phyloP scores from a whole-genome alignment of 2,797 vertebrate genomes.

The Ptychobarbus kaznakovi region DNA sequence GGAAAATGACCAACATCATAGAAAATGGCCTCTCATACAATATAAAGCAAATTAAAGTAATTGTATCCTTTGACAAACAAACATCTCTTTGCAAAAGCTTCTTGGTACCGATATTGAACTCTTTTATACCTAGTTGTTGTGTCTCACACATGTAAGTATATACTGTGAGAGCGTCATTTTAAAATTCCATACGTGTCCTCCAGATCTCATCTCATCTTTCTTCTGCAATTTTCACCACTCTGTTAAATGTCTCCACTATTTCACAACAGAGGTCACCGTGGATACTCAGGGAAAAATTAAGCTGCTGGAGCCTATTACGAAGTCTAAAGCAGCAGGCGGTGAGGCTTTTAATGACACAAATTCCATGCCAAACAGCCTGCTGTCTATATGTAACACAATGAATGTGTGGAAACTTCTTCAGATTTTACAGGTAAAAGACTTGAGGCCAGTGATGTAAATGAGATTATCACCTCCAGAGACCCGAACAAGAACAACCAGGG shows the following conservation, averaged over 20 bases:
- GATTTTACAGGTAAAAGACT: conserved; percentile 45
- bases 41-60: not conserved
- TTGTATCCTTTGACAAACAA: not conserved
- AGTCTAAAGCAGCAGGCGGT: conserved; percentile 45
- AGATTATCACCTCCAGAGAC: conserved; percentile 65
- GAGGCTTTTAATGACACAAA: conserved; percentile 29
- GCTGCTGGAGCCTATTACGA: conserved; percentile 41
- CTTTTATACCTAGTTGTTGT: not conserved
- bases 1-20: not conserved
- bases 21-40: not conserved
- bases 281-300: conserved; percentile 26
- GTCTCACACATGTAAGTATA: not conserved
- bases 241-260: conserved; percentile 59
- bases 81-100: not conserved
- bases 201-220: conserved; percentile 41
- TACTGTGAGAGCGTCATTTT: conserved; percentile 24
- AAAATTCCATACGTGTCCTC: conserved; percentile 49
- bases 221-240: conserved; percentile 56
- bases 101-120: not conserved
- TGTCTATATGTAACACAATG: not conserved
- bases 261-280: conserved; percentile 48
- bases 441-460: conserved; percentile 66
- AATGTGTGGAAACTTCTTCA: not conserved
- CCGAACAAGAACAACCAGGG: conserved; percentile 49
- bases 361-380: not conserved